These are phyloP conservation scores for Melanophora roralis DNA, from an alignment of 2,888 invertebrate species.

Conservation along the genomic window DNA sequence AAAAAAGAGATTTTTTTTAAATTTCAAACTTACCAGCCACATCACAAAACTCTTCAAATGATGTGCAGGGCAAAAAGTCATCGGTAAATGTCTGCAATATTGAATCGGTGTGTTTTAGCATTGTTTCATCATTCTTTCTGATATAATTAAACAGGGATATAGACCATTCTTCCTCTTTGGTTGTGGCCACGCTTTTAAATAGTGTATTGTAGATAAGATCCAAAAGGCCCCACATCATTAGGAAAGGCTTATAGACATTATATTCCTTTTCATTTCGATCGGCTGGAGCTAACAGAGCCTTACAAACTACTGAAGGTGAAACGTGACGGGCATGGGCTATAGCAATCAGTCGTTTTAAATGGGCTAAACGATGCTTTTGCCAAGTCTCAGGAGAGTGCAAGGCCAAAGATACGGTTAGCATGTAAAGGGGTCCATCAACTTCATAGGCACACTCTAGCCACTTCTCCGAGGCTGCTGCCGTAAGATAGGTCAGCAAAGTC, in stretches of 20 bases:
- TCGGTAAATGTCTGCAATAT: conserved; percentile 90
- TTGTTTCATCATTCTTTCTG: conserved; percentile 93
- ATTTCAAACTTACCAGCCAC: conserved; percentile 84
- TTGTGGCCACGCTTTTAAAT: conserved; percentile 89
- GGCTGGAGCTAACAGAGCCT: conserved; percentile 78
- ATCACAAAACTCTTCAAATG: conserved; percentile 95
- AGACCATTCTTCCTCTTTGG: conserved; percentile 92
- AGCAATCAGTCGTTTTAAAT: conserved; percentile 86
- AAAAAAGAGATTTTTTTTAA: background rate
- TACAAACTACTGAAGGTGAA: conserved; percentile 79
- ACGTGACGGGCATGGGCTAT: conserved; percentile 87
- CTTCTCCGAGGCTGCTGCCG: conserved; percentile 80
- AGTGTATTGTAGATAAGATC: conserved; percentile 90
- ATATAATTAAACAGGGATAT: conserved; percentile 93
- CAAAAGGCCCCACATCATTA: conserved; percentile 90
- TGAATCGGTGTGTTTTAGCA: conserved; percentile 91
- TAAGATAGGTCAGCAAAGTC: conserved; percentile 85
- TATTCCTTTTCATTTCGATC: conserved; percentile 83
- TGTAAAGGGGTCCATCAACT: conserved; percentile 95
- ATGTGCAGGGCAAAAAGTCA: conserved; percentile 92
- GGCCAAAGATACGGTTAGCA: conserved; percentile 87
- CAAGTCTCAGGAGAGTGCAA: conserved; percentile 88
- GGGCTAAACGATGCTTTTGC: conserved; percentile 83
- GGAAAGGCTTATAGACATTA: conserved; percentile 88
- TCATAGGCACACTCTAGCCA: conserved; percentile 91